phyloP scores from a whole-genome alignment of 1,140 invertebrate genomes.

The Pteromalus puparum region DNA sequence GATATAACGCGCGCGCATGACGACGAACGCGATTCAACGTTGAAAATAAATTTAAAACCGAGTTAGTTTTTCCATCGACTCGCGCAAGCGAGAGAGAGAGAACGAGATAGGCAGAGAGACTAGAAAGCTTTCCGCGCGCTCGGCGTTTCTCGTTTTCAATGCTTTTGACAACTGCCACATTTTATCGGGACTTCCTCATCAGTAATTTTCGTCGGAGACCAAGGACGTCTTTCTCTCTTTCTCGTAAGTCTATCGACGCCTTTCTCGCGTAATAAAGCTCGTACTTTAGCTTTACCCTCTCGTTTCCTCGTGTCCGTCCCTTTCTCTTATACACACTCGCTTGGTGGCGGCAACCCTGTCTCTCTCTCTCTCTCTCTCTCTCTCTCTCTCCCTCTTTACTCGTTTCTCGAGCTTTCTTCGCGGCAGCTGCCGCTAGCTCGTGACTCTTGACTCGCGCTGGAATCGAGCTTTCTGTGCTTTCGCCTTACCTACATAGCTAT shows the following conservation, averaged over 20 bases:
- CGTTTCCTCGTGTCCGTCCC: neutral
- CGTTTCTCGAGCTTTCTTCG: neutral
- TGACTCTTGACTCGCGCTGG: constrained; percentile 19
- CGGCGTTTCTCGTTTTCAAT: neutral
- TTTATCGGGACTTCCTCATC: constrained; percentile 6
- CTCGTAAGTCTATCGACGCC: constrained; percentile 26
- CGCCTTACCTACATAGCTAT: neutral
- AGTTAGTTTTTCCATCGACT: neutral
- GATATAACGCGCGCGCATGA: neutral
- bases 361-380: no score
- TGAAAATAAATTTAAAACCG: neutral
- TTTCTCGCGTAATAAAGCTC: constrained; percentile 44
- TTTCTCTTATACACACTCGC: neutral
- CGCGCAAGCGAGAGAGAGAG: neutral
- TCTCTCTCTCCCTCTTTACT: no score
- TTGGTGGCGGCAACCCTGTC: no score
- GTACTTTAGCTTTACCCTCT: neutral
- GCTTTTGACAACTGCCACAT: constrained; percentile 13
- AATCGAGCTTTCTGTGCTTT: neutral
- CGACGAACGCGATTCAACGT: neutral
- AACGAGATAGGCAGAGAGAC: neutral
- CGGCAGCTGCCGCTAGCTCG: neutral
- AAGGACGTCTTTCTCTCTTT: no score
- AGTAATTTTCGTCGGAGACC: constrained; percentile 25
- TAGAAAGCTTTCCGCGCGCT: neutral